Base-by-base conservation (phyloP, 2,113 vertebrate species). In the Nothobranchius furzeri region DNA sequence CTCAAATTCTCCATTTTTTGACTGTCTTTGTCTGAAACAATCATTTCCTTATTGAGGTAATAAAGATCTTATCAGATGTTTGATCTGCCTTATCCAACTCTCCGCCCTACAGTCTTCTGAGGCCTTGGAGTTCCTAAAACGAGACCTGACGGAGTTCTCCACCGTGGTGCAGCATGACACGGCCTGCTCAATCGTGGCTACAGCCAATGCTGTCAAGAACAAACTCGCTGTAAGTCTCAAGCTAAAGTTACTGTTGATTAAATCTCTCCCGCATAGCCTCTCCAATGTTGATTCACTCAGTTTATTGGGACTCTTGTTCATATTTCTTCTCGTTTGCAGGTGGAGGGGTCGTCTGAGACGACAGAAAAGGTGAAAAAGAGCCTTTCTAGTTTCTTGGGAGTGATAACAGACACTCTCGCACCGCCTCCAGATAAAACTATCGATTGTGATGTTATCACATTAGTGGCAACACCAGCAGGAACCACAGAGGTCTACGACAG, bases 111-210 rank as follows among this genome's bases (percentile, higher is more conserved):
- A 99, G 97, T 99, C 98, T 59, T 89, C 96, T 1, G 98, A 99
- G 87, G 96, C 98, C 43, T 83, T 98, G 83, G 98, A 99, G 12
- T 99, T 99, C 89, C 92, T 99, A 89, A 99, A 98, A 56, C 88
- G 97, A 76, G 97, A 99, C 88, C 89, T 99, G 87, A 94, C 96
- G 0, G 98, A 99, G 85, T 99, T 99, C 78, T 93, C 94, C 0
- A 96, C 93, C 47, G 98, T 99, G 40, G 95, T 99, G 42, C 98
- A 99, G 83, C 96, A 98, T 86, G 98, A 99, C 91, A 98, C 98
- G 0, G 92, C 98, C n/a, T 98, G 96, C 81, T 98, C 98, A 1
- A 95, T 99, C 1, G 98, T 95, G 1, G 97, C 97, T 14, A 99
- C 98, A 0, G 97, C 98, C 76, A 95, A 93, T 0, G 97, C 96